Conservation (phyloP, 2,888 invertebrate genomes). For the Chloroclysta siterata region DNA sequence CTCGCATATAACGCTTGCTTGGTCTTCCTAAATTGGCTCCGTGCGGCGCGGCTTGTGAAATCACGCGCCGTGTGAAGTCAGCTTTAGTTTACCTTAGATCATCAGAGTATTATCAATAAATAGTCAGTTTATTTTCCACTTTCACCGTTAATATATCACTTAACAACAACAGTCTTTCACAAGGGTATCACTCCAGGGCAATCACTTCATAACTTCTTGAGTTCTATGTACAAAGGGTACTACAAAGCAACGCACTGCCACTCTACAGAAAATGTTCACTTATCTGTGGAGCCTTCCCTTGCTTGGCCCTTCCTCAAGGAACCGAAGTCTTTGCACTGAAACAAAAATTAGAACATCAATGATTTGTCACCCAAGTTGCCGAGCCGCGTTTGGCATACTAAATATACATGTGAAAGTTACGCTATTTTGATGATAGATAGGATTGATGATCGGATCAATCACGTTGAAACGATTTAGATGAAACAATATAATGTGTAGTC, state of each 20-base stretch:
- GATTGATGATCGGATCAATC: too few species aligned
- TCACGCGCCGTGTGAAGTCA: too few species aligned
- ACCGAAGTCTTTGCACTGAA: constrained; percentile 76
- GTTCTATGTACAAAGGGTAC: constrained; percentile 9
- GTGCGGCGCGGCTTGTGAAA: too few species aligned
- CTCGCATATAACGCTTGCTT: too few species aligned
- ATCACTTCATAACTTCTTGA: background rate
- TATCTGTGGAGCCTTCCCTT: constrained; percentile 54
- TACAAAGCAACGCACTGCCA: constrained; percentile 25
- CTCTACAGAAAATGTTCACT: constrained; percentile 69
- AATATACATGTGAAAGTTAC: too few species aligned
- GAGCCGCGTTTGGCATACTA: too few species aligned
- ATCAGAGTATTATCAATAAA: background rate
- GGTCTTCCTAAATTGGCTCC: too few species aligned
- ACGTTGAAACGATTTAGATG: too few species aligned
- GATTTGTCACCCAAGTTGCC: too few species aligned
- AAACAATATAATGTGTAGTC: too few species aligned
- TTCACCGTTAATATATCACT: background rate
- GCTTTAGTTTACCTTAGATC: too few species aligned
- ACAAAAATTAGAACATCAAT: constrained; percentile 47
- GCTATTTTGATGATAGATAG: too few species aligned
- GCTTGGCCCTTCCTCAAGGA: constrained; percentile 70
- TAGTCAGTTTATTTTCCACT: background rate
- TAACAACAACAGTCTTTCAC: background rate
- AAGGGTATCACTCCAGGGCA: constrained; percentile 10